These are phyloP conservation scores for Drosophila koepferae DNA, from an alignment of 2,888 invertebrate species.

Conservation along the genomic window DNA sequence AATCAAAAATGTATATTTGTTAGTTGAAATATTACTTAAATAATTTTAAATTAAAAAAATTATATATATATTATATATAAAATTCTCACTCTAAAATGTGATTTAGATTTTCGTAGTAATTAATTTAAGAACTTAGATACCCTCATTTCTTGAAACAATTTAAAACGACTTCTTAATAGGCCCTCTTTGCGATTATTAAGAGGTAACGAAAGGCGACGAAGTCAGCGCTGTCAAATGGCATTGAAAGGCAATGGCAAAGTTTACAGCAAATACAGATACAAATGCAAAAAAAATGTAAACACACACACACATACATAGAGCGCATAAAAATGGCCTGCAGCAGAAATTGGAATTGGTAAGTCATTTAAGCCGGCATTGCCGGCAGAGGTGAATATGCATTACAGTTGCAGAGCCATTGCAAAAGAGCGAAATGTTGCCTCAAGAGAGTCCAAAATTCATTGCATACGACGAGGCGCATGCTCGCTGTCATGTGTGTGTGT, in stretches of 20 bases:
- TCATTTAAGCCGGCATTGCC: slow-evolving; percentile 1
- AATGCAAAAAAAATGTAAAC: slow-evolving; percentile 32
- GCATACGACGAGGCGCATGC: slow-evolving; percentile 53
- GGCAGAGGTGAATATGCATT: slow-evolving; percentile 48
- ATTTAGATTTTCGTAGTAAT: too few relatives aligned
- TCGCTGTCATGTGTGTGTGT: slow-evolving; percentile 7
- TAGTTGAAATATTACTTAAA: too few relatives aligned
- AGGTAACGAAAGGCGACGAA: slow-evolving; percentile 30
- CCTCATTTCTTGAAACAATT: not conserved
- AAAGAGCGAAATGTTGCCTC: slow-evolving; percentile 2
- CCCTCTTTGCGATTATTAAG: not conserved
- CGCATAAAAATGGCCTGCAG: slow-evolving; percentile 51
- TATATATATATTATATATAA: too few relatives aligned
- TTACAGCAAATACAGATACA: slow-evolving; percentile 41
- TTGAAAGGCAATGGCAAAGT: slow-evolving; percentile 55
- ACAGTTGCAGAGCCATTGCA: slow-evolving; percentile 50
- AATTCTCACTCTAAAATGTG: too few relatives aligned
- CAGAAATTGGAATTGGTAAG: slow-evolving; percentile 56
- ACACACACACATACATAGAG: slow-evolving; percentile 34
- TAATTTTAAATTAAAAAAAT: too few relatives aligned
- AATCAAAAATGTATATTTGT: too few relatives aligned
- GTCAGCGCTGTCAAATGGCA: slow-evolving; percentile 36
- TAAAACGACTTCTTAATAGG: not conserved
- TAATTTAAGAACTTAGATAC: not conserved
- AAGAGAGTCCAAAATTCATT: slow-evolving; percentile 26